Evolutionary conservation across 2,113 vertebrate species (phyloP).

Genomic region (Agapornis roseicollis): DNA sequence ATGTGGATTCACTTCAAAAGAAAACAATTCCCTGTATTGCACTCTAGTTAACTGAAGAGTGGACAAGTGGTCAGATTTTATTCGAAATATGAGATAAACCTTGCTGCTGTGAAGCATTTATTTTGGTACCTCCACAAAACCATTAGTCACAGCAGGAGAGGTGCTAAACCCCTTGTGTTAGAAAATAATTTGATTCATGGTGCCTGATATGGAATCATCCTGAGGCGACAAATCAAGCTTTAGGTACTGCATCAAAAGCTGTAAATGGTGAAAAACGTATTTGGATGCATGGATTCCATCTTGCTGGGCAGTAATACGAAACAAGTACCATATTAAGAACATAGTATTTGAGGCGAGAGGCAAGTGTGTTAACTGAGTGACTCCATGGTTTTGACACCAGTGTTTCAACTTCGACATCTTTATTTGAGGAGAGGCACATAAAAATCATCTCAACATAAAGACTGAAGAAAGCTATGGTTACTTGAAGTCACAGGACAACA

Average conservation of each 20-base stretch:
- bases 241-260: not conserved
- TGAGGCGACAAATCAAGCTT: not conserved
- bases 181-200: constrained; percentile 60
- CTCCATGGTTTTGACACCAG: not conserved
- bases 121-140: constrained; percentile 22
- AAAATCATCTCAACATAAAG: not conserved
- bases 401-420: not conserved
- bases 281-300: not conserved
- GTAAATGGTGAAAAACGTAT: not conserved
- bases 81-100: not conserved
- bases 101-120: not conserved
- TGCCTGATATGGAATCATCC: constrained; percentile 45
- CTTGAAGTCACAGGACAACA: not conserved
- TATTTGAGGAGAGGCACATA: not conserved
- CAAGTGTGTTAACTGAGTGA: not conserved
- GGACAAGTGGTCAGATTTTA: constrained; percentile 14
- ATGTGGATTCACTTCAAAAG: not conserved
- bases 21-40: constrained; percentile 2
- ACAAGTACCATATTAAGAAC: not conserved
- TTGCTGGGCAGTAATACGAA: not conserved
- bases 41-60: not conserved
- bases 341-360: not conserved
- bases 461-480: not conserved
- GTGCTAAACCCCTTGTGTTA: constrained; percentile 43
- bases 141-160: constrained; percentile 3